These are phyloP conservation scores for Dasyprocta punctata DNA, from an alignment of 2,113 vertebrate species.

Conservation along the genomic window DNA sequence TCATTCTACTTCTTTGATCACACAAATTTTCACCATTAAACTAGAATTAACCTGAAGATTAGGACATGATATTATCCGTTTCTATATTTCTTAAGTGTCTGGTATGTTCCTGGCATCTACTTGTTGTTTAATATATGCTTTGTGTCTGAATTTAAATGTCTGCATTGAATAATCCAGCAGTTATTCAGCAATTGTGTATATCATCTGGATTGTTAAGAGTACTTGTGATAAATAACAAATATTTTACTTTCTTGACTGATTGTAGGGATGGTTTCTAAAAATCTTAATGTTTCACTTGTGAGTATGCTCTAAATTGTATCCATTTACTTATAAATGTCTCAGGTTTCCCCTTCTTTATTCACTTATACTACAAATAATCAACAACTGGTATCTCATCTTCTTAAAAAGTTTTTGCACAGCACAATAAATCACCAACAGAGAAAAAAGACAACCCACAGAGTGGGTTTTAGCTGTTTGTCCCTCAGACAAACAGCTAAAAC, in stretches of 20 bases:
- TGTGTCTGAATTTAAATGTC: neutral
- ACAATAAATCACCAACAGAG: too few relatives aligned
- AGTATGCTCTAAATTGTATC: too few relatives aligned
- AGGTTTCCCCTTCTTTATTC: too few relatives aligned
- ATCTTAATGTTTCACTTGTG: neutral
- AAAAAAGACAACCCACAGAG: too few relatives aligned
- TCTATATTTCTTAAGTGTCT: neutral
- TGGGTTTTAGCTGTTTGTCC: too few relatives aligned
- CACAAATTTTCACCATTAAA: neutral
- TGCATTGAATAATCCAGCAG: neutral
- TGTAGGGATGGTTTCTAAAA: neutral
- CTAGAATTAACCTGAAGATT: neutral
- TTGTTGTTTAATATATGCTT: neutral
- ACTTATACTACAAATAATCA: too few relatives aligned
- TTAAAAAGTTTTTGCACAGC: too few relatives aligned
- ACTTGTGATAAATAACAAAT: constrained; percentile 16
- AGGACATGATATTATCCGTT: neutral
- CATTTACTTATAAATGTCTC: too few relatives aligned
- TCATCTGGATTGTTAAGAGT: neutral
- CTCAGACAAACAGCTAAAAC: too few relatives aligned
- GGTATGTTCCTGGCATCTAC: neutral
- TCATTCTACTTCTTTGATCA: neutral
- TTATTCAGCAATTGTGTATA: constrained; percentile 7
- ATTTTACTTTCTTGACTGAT: constrained; percentile 28
- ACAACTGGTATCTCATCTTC: too few relatives aligned